Base-by-base conservation (phyloP, 1,140 invertebrate genomes). In the Homalodisca vitripennis region DNA sequence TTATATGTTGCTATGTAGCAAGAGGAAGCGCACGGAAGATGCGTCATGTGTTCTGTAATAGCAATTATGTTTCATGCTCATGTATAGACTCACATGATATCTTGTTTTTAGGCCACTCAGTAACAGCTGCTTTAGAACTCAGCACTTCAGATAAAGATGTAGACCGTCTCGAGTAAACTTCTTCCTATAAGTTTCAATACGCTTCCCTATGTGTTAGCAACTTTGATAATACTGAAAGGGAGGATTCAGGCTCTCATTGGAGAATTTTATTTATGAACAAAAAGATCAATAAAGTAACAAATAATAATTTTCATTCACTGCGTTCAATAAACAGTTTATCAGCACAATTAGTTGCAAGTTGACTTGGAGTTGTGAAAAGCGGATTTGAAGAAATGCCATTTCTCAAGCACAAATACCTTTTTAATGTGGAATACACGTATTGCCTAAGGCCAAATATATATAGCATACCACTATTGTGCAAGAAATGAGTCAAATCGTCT, bases 341-440 rank as follows among this genome's bases (percentile, higher is more conserved):
- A n/a, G 48, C 48, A 20, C 17, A 10, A 51, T 20, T 3, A 3
- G 48, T 51, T 6, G 3, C n/a, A 3, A 12, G n/a, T 20, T 20
- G 22, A 51, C 48, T 51, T 51, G 48, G 48, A 10, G 22, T 12
- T 51, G n/a, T 20, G 3, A 12, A n/a, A 10, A n/a, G 3, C 48
- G n/a, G n/a, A 10, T 3, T 51, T n/a, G 3, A 20, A 12, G 48
- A 51, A 3, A n/a, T 51, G n/a, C 48, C 48, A 51, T 51, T 14
- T 51, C 17, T 51, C 14, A 14, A 51, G n/a, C 48, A 51, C 17
- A 6, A 51, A 14, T 20, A 51, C 22, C 48, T 14, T 51, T 51
- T n/a, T 14, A 51, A 51, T 51, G 48, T 51, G 48, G 48, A 3
- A 51, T 51, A n/a, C 48, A 51, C 22, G 48, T 51, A 3, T 51